phyloP scores from a whole-genome alignment of 2,888 invertebrate genomes.

The Apamea crenata region DNA sequence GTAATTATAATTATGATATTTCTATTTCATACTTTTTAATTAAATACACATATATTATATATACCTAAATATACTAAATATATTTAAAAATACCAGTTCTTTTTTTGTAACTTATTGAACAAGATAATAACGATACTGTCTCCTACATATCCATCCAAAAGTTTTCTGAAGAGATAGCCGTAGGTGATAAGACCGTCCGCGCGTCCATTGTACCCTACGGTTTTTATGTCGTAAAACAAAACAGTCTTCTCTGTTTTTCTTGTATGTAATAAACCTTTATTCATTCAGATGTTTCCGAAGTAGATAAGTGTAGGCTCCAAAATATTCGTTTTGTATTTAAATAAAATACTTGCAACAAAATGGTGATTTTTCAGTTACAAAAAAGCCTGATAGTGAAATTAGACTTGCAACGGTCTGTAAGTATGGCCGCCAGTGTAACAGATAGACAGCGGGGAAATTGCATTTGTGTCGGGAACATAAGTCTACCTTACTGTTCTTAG shows the following conservation, averaged over 20 bases:
- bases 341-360: not conserved
- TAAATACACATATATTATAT: not conserved
- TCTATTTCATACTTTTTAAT: no score
- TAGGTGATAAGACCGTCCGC: constrained; percentile 7
- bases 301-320: not conserved
- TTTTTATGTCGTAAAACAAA: constrained; percentile 23
- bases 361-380: not conserved
- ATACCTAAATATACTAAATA: no score
- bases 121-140: not conserved
- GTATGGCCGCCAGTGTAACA: constrained; percentile 33
- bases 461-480: constrained; percentile 52
- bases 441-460: constrained; percentile 74
- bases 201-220: not conserved
- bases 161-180: constrained; percentile 17
- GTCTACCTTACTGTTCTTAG: constrained; percentile 34
- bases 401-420: not conserved
- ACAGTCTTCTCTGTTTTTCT: constrained; percentile 21
- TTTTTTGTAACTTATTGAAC: not conserved
- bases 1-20: not conserved
- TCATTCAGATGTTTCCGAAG: not conserved
- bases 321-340: not conserved
- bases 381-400: not conserved
- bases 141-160: not conserved
- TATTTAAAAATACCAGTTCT: no score
- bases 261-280: constrained; percentile 10